Evolutionary conservation across 2,113 vertebrate species (phyloP), one percentile per base, ranked within the genome.

Genomic region (Porphyrio hochstetteri): DNA sequence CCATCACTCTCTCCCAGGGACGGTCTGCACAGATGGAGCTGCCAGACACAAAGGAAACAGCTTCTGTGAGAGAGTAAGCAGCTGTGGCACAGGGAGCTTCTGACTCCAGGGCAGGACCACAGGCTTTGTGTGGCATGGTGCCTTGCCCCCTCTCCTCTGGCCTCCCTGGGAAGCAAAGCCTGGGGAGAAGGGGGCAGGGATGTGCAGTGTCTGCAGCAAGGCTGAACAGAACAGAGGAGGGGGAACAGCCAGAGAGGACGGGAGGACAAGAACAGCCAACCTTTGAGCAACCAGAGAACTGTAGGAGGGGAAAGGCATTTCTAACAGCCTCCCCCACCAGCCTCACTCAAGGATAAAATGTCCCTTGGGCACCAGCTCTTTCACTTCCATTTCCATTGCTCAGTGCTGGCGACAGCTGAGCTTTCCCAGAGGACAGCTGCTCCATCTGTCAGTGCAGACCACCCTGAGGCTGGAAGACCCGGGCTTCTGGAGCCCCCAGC

Each of bases 11-110:
- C 20, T 64, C 57, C 59, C 31, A n/a, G 7, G 3, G 33, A 53
- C 5, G 5, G 24, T 2, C 44, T 3, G 4, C 1, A 3, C 35
- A 16, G 11, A 35, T 25, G 80, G 76, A 65, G 71, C 55, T 44
- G n/a, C 36, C 80, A 92, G 72, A 92, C 86, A 46, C 40, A 77
- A 91, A 84, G 63, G 36, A 92, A 92, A 91, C 25, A 67, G 53
- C 17, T 50, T 3, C 11, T 81, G 69, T 23, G 84, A 33, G 81
- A 94, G 64, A 75, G 84, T 87, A 96, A 94, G 77, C 0, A 3
- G 44, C 81, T 81, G 81, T 59, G 90, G 77, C 40, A 67, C 1
- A 0, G 50, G 31, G 50, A 61, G 68, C 35, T 87, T 90, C 90
- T 94, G 96, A 59, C 57, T 52, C 20, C 28, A 53, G 40, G 78